Evolutionary conservation across 2,888 invertebrate genomes (phyloP).

Genomic region (Sinotaia quadrata): DNA sequence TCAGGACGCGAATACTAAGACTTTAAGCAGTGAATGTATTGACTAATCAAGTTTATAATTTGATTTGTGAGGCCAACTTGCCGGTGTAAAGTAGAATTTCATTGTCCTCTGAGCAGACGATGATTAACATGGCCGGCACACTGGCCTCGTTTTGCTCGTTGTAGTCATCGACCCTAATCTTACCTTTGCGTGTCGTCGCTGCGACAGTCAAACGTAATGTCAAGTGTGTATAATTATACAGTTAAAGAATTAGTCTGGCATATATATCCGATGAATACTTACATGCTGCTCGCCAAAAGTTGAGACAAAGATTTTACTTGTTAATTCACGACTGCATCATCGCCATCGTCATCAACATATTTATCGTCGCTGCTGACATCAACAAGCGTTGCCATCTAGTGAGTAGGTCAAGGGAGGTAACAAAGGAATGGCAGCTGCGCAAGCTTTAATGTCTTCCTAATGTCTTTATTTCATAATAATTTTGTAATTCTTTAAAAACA

Average conservation of each 20-base stretch:
- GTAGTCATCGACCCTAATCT: constrained; percentile 20
- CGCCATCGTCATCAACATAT: constrained; percentile 40
- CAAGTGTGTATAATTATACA: too few relatives aligned
- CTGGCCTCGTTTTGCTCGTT: constrained; percentile 13
- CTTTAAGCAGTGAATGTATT: too few relatives aligned
- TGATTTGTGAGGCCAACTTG: too few relatives aligned
- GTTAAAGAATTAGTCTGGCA: too few relatives aligned
- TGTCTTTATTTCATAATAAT: background rate
- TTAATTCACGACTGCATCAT: constrained; percentile 16
- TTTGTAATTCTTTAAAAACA: background rate
- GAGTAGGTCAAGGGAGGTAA: constrained; percentile 30
- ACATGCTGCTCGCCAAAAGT: too few relatives aligned
- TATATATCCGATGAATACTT: too few relatives aligned
- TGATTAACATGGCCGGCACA: constrained; percentile 12
- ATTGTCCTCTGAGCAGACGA: constrained; percentile 18
- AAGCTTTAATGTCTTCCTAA: background rate
- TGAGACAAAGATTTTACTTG: too few relatives aligned
- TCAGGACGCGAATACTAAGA: background rate
- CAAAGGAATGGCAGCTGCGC: background rate
- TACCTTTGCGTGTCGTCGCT: constrained; percentile 27
- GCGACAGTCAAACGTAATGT: constrained; percentile 3
- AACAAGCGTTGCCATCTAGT: constrained; percentile 39
- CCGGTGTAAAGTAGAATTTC: too few relatives aligned
- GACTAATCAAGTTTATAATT: too few relatives aligned
- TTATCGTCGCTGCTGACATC: constrained; percentile 39